phyloP scores from a whole-genome alignment of 2,113 vertebrate genomes.

The Symphodus melops region DNA sequence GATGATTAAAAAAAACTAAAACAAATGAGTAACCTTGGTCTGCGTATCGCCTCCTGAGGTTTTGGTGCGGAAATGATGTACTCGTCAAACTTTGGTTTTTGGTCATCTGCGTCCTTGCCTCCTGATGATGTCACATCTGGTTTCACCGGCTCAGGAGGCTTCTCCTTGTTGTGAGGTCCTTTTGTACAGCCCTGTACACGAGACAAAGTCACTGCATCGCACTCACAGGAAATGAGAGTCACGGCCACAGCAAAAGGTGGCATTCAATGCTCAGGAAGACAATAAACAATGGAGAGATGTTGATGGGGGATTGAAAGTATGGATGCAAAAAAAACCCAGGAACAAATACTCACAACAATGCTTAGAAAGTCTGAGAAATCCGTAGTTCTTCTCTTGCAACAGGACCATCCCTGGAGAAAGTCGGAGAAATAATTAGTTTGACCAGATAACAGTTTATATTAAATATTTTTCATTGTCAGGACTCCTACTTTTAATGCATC shows the following conservation, averaged over 20 bases:
- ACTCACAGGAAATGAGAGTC: conserved; percentile 13
- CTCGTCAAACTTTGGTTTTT: conserved; percentile 92
- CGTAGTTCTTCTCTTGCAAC: conserved; percentile 96
- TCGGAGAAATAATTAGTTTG: conserved; percentile 29
- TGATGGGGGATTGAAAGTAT: conserved; percentile 13
- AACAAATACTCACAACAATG: conserved; percentile 88
- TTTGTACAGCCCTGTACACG: conserved; percentile 92
- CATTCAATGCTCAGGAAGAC: conserved; percentile 35
- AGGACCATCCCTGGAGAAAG: conserved; percentile 93
- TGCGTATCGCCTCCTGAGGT: conserved; percentile 90
- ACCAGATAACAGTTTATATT: neutral
- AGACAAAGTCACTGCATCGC: conserved; percentile 12
- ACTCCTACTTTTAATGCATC: conserved; percentile 94
- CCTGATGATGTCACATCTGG: conserved; percentile 91
- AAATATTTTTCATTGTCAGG: neutral
- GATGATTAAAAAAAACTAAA: neutral
- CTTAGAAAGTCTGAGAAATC: conserved; percentile 98
- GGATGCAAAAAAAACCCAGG: conserved; percentile 1
- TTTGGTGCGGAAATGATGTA: conserved; percentile 94
- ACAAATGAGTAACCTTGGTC: conserved; percentile 87
- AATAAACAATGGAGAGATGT: conserved; percentile 31
- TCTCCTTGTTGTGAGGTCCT: conserved; percentile 94
- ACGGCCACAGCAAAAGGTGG: neutral
- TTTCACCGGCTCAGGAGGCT: conserved; percentile 94
- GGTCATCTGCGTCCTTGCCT: conserved; percentile 87